Percentiles rank a stretch among this genome's conserved stretches.
These are phyloP conservation scores for Campoletis raptor DNA, from an alignment of 2,888 invertebrate genomes.

Conservation along the genomic window DNA sequence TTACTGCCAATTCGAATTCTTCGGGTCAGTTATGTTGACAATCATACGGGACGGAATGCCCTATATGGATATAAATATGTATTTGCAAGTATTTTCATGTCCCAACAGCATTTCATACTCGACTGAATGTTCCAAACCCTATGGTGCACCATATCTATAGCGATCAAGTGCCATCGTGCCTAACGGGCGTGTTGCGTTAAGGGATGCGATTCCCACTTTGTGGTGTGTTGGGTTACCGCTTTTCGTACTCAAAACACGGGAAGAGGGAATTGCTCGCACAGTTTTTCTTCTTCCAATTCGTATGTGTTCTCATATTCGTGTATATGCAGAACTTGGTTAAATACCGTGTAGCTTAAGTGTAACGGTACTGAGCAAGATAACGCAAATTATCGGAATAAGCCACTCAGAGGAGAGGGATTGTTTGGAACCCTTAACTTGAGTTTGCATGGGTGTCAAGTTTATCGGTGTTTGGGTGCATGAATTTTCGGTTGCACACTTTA, in stretches of 20 bases:
- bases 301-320: not conserved
- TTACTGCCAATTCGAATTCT: not conserved
- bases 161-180: slow-evolving; percentile 45
- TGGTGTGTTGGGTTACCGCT: slow-evolving; percentile 69
- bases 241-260: slow-evolving; percentile 55
- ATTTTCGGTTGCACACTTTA: not conserved
- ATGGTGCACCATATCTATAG: slow-evolving; percentile 31
- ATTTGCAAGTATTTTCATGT: slow-evolving; percentile 43
- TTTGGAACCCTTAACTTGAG: slow-evolving; percentile 68
- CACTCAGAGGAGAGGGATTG: slow-evolving; percentile 64
- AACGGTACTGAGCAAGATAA: slow-evolving; percentile 74
- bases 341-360: slow-evolving; percentile 73
- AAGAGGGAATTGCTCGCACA: not conserved
- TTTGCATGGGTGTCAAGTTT: not conserved
- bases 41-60: not conserved
- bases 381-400: slow-evolving; percentile 76
- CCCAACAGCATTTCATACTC: slow-evolving; percentile 31
- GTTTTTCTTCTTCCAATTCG: slow-evolving; percentile 7
- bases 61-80: slow-evolving; percentile 11
- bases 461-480: not conserved
- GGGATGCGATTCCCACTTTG: slow-evolving; percentile 74
- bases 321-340: slow-evolving; percentile 70
- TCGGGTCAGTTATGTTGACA: not conserved
- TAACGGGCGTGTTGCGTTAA: slow-evolving; percentile 70
- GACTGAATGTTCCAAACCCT: slow-evolving; percentile 33